Conservation (phyloP, 64 coral and sea anemone genomes). For the Acropora yongei region DNA sequence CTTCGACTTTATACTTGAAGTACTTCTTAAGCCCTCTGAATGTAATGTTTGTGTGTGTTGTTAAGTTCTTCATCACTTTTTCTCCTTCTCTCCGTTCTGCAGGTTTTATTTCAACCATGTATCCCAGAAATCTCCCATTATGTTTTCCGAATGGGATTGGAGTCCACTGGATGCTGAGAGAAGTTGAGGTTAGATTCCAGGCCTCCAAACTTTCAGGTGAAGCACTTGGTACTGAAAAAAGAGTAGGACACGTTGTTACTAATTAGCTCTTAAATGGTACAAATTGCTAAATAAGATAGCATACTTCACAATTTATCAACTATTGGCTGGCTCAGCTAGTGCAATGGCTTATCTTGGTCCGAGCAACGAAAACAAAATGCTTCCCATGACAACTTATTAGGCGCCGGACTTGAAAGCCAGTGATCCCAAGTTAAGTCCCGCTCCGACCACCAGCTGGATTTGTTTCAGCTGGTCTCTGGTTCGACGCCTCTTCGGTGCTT, state of each 20-base stretch:
- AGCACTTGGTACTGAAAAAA: background rate
- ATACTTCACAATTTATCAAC: background rate
- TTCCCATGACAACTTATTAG: too few relatives aligned
- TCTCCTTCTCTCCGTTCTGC: background rate
- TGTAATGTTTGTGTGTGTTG: background rate
- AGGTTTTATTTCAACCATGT: background rate
- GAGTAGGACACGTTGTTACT: background rate
- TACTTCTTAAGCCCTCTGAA: slow-evolving; percentile 3
- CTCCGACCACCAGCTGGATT: too few relatives aligned
- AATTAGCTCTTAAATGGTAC: background rate
- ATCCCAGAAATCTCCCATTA: slow-evolving; percentile 23
- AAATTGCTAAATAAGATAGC: background rate
- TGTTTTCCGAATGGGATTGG: background rate
- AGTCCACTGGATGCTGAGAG: background rate
- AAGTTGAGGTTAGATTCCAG: slow-evolving; percentile 24
- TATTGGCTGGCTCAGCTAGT: background rate
- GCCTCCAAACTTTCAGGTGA: background rate
- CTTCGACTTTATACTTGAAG: background rate
- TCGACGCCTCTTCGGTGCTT: too few relatives aligned
- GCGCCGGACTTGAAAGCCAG: too few relatives aligned
- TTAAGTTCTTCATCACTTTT: background rate
- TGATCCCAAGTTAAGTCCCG: too few relatives aligned
- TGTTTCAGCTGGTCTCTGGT: too few relatives aligned
- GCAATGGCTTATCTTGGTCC: too few relatives aligned
- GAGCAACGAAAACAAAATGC: too few relatives aligned